These are phyloP conservation scores for Anseranas semipalmata DNA, from an alignment of 2,113 vertebrate genomes.

Conservation along the genomic window DNA sequence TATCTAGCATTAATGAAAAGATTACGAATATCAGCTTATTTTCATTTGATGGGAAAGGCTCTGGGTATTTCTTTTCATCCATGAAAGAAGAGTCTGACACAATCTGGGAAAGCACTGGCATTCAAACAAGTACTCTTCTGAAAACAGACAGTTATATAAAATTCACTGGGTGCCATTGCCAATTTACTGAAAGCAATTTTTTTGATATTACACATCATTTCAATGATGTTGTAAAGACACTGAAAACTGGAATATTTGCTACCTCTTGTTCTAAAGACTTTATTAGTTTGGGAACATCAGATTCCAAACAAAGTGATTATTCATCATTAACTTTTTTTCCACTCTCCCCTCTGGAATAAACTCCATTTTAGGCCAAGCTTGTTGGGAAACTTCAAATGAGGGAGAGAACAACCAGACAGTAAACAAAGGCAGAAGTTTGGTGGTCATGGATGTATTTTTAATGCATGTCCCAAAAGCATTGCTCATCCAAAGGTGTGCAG, in stretches of 20 bases:
- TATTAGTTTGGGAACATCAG: not conserved
- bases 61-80: not conserved
- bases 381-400: not conserved
- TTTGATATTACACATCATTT: slow-evolving; percentile 1
- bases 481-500: not conserved
- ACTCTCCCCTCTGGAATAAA: not conserved
- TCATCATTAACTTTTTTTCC: slow-evolving; percentile 12
- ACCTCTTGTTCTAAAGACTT: not conserved
- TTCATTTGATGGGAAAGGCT: slow-evolving; percentile 48
- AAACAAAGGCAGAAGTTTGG: not conserved
- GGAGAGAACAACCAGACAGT: not conserved
- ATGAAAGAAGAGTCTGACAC: slow-evolving; percentile 60
- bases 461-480: not conserved
- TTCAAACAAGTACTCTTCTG: slow-evolving; percentile 59
- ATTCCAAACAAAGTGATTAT: slow-evolving; percentile 24
- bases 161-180: slow-evolving; percentile 36
- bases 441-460: slow-evolving; percentile 1
- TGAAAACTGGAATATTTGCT: slow-evolving; percentile 4
- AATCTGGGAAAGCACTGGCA: slow-evolving; percentile 60
- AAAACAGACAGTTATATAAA: slow-evolving; percentile 58
- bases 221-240: not conserved
- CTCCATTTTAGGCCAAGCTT: not conserved
- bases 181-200: slow-evolving; percentile 26
- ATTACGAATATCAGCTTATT: slow-evolving; percentile 58
- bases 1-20: slow-evolving; percentile 51